These are phyloP conservation scores for Drosophila bocqueti DNA, from an alignment of 1,140 invertebrate species.

Conservation along the genomic window DNA sequence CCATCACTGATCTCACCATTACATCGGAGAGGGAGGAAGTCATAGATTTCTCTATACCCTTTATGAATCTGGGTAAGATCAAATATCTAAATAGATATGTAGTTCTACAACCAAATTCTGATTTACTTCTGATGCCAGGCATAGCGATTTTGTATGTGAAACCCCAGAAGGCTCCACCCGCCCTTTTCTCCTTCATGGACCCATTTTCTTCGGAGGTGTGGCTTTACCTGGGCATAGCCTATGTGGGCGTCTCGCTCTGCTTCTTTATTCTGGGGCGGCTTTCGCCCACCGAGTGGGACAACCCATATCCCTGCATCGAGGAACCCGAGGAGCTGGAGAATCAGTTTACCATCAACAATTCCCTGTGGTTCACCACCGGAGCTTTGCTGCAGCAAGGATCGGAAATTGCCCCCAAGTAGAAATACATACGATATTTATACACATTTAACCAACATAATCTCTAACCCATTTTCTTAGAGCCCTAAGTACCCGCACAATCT, in stretches of 20 bases:
- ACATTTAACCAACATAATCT: not conserved
- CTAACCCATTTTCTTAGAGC: conserved; percentile 86
- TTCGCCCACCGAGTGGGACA: conserved; percentile 93
- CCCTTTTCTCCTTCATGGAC: conserved; percentile 94
- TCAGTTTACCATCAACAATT: conserved; percentile 93
- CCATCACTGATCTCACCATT: conserved; percentile 95
- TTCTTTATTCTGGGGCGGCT: conserved; percentile 93
- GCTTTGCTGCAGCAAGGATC: conserved; percentile 94
- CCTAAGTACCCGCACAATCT: conserved; percentile 91
- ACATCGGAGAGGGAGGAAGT: conserved; percentile 92
- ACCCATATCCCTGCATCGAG: conserved; percentile 92
- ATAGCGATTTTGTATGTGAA: conserved; percentile 94
- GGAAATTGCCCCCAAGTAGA: conserved; percentile 92
- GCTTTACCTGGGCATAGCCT: conserved; percentile 91
- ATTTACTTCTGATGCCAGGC: conserved; percentile 83
- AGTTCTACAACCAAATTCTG: not conserved
- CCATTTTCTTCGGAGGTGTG: conserved; percentile 94
- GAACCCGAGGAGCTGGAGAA: conserved; percentile 91
- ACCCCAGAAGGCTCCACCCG: conserved; percentile 91
- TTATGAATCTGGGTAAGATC: conserved; percentile 92
- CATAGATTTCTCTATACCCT: conserved; percentile 96
- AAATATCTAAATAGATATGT: no score
- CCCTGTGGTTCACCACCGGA: conserved; percentile 93
- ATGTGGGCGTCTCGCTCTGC: conserved; percentile 91
- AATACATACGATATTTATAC: no score